Percentiles rank a stretch among this genome's conserved stretches.
Conservation (phyloP, 2,113 vertebrate genomes). For the Cyprinodon variegatus region DNA sequence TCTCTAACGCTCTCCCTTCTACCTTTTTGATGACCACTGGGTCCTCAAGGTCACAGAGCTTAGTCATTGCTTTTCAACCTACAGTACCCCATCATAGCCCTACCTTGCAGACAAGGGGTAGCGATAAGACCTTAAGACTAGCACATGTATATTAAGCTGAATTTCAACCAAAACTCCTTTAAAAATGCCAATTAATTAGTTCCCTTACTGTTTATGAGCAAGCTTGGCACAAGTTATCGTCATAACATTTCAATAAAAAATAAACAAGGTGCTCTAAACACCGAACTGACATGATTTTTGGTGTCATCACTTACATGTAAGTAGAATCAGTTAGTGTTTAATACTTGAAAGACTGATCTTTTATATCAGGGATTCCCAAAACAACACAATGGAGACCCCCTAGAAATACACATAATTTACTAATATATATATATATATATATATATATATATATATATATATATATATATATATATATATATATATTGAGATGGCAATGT, state of each 20-base stretch:
- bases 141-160: constrained; percentile 52
- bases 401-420: background rate
- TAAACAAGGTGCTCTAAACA: constrained; percentile 71
- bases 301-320: constrained; percentile 35
- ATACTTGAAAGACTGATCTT: constrained; percentile 31
- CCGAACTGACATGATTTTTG: constrained; percentile 44
- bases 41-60: too few relatives aligned
- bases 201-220: constrained; percentile 63
- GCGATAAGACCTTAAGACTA: constrained; percentile 27
- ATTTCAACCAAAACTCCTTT: constrained; percentile 53
- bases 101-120: constrained; percentile 41
- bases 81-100: constrained; percentile 56
- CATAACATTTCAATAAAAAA: constrained; percentile 66
- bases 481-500: too few relatives aligned
- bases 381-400: too few relatives aligned
- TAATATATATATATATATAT: too few relatives aligned
- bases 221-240: constrained; percentile 61
- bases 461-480: too few relatives aligned
- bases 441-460: too few relatives aligned
- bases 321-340: constrained; percentile 32
- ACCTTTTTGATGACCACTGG: constrained; percentile 57
- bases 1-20: constrained; percentile 54
- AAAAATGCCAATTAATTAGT: constrained; percentile 71
- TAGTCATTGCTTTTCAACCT: too few relatives aligned
- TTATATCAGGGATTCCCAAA: too few relatives aligned